Percentiles rank a stretch among this genome's conserved stretches.
Conservation (phyloP, 1,140 invertebrate species). For the Dreissena polymorpha region DNA sequence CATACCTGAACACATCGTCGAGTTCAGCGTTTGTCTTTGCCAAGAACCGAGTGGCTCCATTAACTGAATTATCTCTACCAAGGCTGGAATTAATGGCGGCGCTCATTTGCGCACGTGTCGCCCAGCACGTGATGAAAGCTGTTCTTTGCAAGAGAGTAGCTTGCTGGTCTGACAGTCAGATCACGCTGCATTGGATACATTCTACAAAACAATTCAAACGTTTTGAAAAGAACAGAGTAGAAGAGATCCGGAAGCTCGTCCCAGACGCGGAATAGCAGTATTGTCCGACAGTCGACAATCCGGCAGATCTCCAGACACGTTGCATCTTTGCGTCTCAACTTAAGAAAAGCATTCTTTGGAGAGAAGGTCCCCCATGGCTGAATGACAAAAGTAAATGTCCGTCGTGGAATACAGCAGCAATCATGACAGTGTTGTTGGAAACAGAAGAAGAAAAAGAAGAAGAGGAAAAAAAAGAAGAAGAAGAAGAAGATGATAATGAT, state of each 20-base stretch:
- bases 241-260: background rate
- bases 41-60: constrained; percentile 13
- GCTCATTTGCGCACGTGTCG: background rate
- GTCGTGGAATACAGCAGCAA: background rate
- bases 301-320: background rate
- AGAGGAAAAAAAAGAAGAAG: no score
- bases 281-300: constrained; percentile 8
- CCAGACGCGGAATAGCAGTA: background rate
- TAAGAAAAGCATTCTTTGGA: constrained; percentile 1
- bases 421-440: no score
- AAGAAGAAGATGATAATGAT: no score
- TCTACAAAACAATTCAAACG: background rate
- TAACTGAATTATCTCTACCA: constrained; percentile 5
- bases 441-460: no score
- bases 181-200: background rate
- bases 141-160: background rate
- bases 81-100: constrained; percentile 14
- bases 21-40: constrained; percentile 4
- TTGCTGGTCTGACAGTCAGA: constrained; percentile 20
- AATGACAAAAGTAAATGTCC: background rate
- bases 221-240: background rate
- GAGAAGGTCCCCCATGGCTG: constrained; percentile 1
- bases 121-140: background rate
- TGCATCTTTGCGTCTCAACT: background rate
- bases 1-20: background rate